Evolutionary conservation across 2,888 invertebrate genomes (phyloP).

Genomic region (Stenodera caucasica): DNA sequence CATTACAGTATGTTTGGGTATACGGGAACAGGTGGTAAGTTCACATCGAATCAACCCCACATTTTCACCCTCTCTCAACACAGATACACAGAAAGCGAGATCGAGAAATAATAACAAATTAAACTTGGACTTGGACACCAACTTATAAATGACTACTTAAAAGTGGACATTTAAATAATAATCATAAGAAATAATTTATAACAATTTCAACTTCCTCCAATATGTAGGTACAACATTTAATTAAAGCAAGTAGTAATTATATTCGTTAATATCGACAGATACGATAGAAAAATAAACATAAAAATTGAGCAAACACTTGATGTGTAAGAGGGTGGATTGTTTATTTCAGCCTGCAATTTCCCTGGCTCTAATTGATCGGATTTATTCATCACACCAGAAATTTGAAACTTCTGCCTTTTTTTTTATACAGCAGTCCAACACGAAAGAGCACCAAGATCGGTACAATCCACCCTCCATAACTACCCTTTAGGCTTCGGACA

Average conservation of each 20-base stretch:
- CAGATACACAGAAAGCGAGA: neutral
- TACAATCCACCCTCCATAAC: constrained; percentile 49
- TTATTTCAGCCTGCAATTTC: constrained; percentile 26
- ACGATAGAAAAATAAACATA: neutral
- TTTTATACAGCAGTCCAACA: constrained; percentile 77
- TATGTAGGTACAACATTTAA: neutral
- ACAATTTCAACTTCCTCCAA: neutral
- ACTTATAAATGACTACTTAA: neutral
- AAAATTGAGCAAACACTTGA: neutral
- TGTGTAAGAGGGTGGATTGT: neutral
- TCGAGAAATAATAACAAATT: neutral
- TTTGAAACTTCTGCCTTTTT: neutral
- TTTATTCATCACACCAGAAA: constrained; percentile 20
- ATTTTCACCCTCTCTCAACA: neutral
- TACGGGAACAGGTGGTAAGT: constrained; percentile 22
- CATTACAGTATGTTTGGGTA: constrained; percentile 42
- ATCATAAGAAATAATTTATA: no score
- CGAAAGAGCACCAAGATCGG: constrained; percentile 78
- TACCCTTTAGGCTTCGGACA: constrained; percentile 46
- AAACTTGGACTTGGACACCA: neutral
- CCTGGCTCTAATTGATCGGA: constrained; percentile 15
- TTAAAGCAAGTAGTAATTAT: neutral
- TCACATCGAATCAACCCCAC: constrained; percentile 20
- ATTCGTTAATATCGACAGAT: neutral
- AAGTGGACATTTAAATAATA: neutral